These are phyloP conservation scores for Drosophila prolongata DNA, from an alignment of 2,888 invertebrate genomes.

Conservation along the genomic window DNA sequence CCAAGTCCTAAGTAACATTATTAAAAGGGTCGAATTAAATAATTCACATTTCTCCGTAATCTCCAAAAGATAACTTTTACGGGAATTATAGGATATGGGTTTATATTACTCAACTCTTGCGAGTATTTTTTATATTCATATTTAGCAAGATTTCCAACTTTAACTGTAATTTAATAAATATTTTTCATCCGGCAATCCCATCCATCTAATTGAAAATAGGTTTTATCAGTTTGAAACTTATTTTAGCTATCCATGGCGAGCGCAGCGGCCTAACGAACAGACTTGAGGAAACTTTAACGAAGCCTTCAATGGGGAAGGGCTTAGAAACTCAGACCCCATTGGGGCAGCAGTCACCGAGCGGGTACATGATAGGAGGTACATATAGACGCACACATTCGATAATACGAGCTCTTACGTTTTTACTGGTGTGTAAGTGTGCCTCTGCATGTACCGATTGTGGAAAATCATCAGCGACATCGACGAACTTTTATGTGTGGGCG, in stretches of 20 bases:
- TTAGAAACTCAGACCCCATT: conserved; percentile 34
- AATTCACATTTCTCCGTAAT: background rate
- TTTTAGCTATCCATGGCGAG: no score
- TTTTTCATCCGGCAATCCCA: no score
- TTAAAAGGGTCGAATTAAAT: conserved; percentile 13
- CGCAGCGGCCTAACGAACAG: no score
- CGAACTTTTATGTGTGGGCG: conserved; percentile 66
- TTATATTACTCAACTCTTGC: no score
- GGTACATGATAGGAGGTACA: conserved; percentile 55
- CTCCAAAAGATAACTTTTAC: no score
- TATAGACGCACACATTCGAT: conserved; percentile 32
- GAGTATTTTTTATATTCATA: no score
- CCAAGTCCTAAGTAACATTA: conserved; percentile 15
- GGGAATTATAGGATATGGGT: no score
- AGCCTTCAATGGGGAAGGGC: conserved; percentile 45
- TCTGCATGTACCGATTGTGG: conserved; percentile 41
- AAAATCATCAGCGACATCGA: conserved; percentile 59
- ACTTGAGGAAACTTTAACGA: background rate
- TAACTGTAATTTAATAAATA: no score
- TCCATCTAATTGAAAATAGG: no score
- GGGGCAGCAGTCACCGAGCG: conserved; percentile 55
- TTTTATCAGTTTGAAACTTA: no score
- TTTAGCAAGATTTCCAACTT: no score
- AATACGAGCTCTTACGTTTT: conserved; percentile 7
- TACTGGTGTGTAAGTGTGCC: conserved; percentile 42